Evolutionary conservation across 1,140 invertebrate species (phyloP).

Genomic region (Hyles vespertilio): DNA sequence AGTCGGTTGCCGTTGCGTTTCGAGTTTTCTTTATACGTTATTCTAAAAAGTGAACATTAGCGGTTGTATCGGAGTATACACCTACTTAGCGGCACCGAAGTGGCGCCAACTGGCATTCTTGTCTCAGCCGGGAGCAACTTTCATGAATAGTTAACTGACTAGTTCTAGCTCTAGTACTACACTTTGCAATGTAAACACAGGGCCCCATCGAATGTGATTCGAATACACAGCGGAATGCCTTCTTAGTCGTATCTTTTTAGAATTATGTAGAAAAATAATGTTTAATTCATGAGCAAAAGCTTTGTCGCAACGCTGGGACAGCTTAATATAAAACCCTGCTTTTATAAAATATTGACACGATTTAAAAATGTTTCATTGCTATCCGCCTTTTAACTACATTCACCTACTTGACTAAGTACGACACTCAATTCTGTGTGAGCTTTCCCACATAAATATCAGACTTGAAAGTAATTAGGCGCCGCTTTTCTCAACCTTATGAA

Average conservation of each 20-base stretch:
- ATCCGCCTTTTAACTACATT: too few relatives aligned
- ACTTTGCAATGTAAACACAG: slow-evolving; percentile 29
- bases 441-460: too few relatives aligned
- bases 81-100: slow-evolving; percentile 12
- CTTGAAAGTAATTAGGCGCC: too few relatives aligned
- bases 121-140: slow-evolving; percentile 54
- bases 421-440: too few relatives aligned
- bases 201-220: slow-evolving; percentile 20
- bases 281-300: slow-evolving; percentile 14
- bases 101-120: slow-evolving; percentile 62
- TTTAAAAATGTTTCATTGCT: too few relatives aligned
- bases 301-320: not conserved
- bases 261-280: slow-evolving; percentile 15
- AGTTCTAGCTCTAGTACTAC: slow-evolving; percentile 34
- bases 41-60: not conserved
- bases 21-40: not conserved
- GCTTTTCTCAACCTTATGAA: too few relatives aligned
- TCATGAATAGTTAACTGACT: slow-evolving; percentile 65
- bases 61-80: not conserved
- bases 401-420: too few relatives aligned
- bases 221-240: slow-evolving; percentile 16
- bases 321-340: not conserved
- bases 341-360: too few relatives aligned
- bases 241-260: slow-evolving; percentile 10
- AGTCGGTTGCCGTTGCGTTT: too few relatives aligned